phyloP scores from a whole-genome alignment of 2,113 vertebrate species.

The Gallinago media region DNA sequence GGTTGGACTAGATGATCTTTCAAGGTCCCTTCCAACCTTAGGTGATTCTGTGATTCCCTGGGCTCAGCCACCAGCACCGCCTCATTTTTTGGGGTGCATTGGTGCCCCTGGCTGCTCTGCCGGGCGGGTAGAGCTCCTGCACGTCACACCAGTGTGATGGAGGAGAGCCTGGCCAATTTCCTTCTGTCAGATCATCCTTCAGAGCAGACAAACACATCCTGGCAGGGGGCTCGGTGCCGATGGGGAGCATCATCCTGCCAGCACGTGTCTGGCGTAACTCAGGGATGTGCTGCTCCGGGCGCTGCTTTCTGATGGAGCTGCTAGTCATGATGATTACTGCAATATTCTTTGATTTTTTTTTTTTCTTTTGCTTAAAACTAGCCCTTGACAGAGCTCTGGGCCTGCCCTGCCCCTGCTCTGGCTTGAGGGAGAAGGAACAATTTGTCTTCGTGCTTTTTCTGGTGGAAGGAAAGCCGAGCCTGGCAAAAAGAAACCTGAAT shows the following conservation, averaged over 20 bases:
- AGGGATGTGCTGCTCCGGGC: background rate
- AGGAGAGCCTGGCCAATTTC: background rate
- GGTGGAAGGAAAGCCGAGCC: background rate
- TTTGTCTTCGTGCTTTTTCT: background rate
- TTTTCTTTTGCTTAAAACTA: background rate
- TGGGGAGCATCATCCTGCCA: background rate
- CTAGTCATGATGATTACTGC: background rate
- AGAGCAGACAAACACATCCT: accelerated
- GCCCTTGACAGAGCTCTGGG: background rate
- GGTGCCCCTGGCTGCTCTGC: background rate
- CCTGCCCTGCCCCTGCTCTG: background rate
- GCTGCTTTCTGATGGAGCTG: background rate
- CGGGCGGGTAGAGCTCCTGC: accelerated
- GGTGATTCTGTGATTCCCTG: too few relatives aligned
- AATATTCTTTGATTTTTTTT: background rate
- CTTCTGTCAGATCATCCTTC: background rate
- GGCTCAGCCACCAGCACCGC: background rate
- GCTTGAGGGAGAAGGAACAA: conserved; percentile 3
- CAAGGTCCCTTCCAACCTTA: too few relatives aligned
- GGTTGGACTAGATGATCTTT: too few relatives aligned
- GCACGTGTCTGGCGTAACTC: too few relatives aligned
- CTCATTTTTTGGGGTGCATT: accelerated
- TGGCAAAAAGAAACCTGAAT: conserved; percentile 9
- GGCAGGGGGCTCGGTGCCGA: background rate
- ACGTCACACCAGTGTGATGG: accelerated